These are phyloP conservation scores for Drosophila insularis DNA, from an alignment of 1,140 invertebrate genomes.

Conservation along the genomic window DNA sequence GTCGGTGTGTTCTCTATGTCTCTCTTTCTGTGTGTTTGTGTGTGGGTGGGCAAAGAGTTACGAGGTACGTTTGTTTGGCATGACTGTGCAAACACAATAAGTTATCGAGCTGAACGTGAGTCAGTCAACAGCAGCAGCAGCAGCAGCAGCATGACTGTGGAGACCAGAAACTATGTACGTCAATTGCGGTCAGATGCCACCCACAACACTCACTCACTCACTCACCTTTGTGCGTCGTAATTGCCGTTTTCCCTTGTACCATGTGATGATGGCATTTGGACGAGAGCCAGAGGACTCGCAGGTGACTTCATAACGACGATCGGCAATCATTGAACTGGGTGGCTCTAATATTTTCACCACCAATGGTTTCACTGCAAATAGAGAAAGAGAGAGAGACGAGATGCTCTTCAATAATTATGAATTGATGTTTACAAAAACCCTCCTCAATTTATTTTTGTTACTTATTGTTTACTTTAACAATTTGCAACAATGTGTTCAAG, in stretches of 20 bases:
- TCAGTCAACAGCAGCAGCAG: constrained; percentile 63
- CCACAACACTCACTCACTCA: background rate
- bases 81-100: constrained; percentile 80
- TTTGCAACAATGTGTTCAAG: constrained; percentile 51
- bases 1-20: constrained; percentile 12
- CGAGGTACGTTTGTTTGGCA: constrained; percentile 65
- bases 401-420: constrained; percentile 56
- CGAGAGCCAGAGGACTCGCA: constrained; percentile 93
- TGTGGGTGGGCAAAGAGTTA: constrained; percentile 52
- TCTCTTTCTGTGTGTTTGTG: background rate
- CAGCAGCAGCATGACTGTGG: background rate
- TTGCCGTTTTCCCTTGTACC: constrained; percentile 92
- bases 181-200: constrained; percentile 67
- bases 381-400: constrained; percentile 23
- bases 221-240: constrained; percentile 89
- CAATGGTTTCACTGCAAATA: constrained; percentile 88
- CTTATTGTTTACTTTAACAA: constrained; percentile 45
- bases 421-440: constrained; percentile 14
- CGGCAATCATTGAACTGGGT: constrained; percentile 86
- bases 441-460: background rate
- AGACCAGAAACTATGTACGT: constrained; percentile 44
- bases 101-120: constrained; percentile 77
- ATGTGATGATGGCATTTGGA: constrained; percentile 92
- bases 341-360: constrained; percentile 88
- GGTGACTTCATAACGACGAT: constrained; percentile 89